These are phyloP conservation scores for Manis javanica DNA, from an alignment of 2,797 vertebrate species.

Conservation along the genomic window DNA sequence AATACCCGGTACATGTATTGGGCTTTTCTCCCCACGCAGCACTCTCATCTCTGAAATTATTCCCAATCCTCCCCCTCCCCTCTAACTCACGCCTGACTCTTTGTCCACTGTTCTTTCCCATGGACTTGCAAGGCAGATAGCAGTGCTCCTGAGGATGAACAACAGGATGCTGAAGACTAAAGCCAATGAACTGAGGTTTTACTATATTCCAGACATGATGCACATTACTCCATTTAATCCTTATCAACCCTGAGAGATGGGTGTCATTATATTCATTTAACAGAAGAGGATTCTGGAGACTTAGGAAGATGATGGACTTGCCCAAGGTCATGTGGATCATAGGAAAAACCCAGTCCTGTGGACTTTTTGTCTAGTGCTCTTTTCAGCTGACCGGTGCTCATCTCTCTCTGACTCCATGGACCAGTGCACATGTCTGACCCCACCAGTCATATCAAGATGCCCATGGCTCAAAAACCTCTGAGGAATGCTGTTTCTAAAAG, in stretches of 20 bases:
- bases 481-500: background rate
- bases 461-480: background rate
- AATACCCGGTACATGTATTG: background rate
- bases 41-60: rapidly evolving
- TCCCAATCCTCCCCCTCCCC: background rate
- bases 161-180: background rate
- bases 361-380: background rate
- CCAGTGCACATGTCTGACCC: background rate
- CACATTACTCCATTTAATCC: rapidly evolving
- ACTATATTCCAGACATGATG: too few species aligned
- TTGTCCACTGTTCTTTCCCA: background rate
- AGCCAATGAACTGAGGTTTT: background rate
- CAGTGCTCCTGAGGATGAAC: background rate
- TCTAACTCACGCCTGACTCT: background rate
- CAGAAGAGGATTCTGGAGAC: background rate
- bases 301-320: background rate
- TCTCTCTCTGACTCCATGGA: background rate
- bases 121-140: background rate
- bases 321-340: background rate
- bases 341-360: too few species aligned
- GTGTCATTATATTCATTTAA: background rate
- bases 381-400: background rate
- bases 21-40: background rate
- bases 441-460: background rate
- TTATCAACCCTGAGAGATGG: background rate